Evolutionary conservation across 2,797 vertebrate species (phyloP).

Genomic region (Corythornis leucogaster): DNA sequence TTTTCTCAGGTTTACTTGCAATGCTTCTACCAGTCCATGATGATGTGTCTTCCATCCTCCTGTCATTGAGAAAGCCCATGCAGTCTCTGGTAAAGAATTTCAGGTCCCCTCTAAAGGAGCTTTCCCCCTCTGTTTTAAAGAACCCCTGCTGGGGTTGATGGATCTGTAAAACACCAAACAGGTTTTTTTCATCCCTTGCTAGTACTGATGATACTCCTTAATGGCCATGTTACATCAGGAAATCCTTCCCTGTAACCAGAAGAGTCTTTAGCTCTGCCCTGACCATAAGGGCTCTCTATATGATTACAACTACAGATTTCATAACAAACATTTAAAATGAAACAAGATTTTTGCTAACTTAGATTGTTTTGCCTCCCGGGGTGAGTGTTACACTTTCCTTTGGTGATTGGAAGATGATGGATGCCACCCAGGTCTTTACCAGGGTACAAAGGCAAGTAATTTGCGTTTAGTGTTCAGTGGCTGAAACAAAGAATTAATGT

Average conservation of each 20-base stretch:
- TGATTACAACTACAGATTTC: constrained; percentile 10
- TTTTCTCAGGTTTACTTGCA: neutral
- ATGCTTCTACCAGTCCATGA: neutral
- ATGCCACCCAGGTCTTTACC: constrained; percentile 3
- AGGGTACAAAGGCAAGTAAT: constrained; percentile 15
- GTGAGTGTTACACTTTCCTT: constrained; percentile 40
- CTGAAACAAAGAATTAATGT: constrained; percentile 44
- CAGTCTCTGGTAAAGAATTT: neutral
- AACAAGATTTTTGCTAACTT: neutral
- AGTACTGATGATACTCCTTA: neutral
- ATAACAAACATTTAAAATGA: neutral
- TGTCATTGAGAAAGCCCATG: neutral
- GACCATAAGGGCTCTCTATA: neutral
- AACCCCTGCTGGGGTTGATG: neutral
- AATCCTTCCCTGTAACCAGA: neutral
- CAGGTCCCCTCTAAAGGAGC: neutral
- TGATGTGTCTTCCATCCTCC: neutral
- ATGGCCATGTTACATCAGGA: neutral
- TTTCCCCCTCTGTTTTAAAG: neutral
- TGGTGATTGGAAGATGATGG: constrained; percentile 22
- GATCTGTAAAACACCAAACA: neutral
- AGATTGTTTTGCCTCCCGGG: constrained; percentile 11
- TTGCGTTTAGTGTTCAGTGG: constrained; percentile 10
- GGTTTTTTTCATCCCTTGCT: neutral
- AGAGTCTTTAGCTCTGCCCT: neutral